These are phyloP conservation scores for Procambarus clarkii DNA, from an alignment of 1,140 invertebrate genomes.

Conservation along the genomic window DNA sequence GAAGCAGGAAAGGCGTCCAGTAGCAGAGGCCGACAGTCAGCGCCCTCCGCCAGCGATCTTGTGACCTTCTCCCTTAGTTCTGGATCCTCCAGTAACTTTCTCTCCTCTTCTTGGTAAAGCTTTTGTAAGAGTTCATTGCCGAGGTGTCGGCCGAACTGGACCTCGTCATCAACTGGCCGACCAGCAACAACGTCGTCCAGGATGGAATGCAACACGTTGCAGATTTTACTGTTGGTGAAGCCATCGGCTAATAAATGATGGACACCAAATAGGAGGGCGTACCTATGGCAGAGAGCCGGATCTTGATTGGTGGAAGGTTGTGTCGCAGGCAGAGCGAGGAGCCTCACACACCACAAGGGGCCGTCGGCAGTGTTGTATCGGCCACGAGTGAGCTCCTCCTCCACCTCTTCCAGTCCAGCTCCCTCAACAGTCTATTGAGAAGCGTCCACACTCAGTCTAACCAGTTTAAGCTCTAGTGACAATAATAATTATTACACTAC, in stretches of 20 bases:
- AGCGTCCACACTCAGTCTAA: neutral
- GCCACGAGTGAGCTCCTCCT: neutral
- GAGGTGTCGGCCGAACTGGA: conserved; percentile 31
- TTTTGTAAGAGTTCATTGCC: neutral
- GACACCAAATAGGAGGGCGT: conserved; percentile 30
- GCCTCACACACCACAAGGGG: conserved; percentile 37
- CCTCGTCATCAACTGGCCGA: conserved; percentile 18
- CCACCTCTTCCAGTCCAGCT: neutral
- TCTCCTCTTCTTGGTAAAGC: conserved; percentile 21
- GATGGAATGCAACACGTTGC: conserved; percentile 25
- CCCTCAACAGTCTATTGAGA: conserved; percentile 14
- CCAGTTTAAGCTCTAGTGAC: neutral
- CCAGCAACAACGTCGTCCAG: conserved; percentile 38
- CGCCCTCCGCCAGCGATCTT: neutral
- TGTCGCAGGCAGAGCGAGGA: neutral
- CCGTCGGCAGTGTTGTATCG: conserved; percentile 38
- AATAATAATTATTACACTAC: neutral
- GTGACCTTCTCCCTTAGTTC: neutral
- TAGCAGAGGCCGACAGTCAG: conserved; percentile 21
- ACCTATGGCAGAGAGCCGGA: neutral
- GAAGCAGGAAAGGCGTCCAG: conserved; percentile 8
- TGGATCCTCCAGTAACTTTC: conserved; percentile 30
- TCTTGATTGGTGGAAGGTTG: neutral
- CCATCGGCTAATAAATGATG: conserved; percentile 45
- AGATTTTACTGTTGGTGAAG: conserved; percentile 36